phyloP scores from a whole-genome alignment of 2,797 vertebrate species.

The Tangara arthus region DNA sequence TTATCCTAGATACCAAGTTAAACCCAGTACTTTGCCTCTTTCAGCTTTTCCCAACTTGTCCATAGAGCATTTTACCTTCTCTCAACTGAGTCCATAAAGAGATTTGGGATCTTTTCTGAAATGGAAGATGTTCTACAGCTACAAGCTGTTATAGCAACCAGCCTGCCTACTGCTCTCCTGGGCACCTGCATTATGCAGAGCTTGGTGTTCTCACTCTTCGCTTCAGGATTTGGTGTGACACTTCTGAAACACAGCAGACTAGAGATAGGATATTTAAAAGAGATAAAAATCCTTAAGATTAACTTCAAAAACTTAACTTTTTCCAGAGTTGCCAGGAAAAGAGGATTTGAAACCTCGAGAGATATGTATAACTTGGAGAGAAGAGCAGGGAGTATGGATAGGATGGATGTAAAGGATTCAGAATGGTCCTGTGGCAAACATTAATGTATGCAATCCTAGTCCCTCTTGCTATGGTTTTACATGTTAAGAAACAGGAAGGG shows the following conservation, averaged over 20 bases:
- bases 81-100: constrained; percentile 52
- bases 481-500: neutral
- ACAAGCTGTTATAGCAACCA: constrained; percentile 56
- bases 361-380: neutral
- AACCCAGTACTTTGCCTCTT: neutral
- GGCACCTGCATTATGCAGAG: constrained; percentile 47
- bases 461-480: neutral
- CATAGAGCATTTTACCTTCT: constrained; percentile 33
- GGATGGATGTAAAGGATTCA: neutral
- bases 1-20: constrained; percentile 8
- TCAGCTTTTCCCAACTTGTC: constrained; percentile 34
- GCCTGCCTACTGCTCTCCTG: constrained; percentile 53
- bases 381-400: neutral
- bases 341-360: neutral
- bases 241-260: constrained; percentile 28
- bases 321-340: neutral
- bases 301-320: neutral
- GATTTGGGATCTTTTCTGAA: constrained; percentile 57
- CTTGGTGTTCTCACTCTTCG: constrained; percentile 11
- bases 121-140: constrained; percentile 50
- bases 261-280: neutral
- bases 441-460: neutral
- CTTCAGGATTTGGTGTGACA: constrained; percentile 39
- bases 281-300: neutral
- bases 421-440: neutral